Evolutionary conservation across 2,797 vertebrate genomes (phyloP).

Genomic region (Myotis findleyi): DNA sequence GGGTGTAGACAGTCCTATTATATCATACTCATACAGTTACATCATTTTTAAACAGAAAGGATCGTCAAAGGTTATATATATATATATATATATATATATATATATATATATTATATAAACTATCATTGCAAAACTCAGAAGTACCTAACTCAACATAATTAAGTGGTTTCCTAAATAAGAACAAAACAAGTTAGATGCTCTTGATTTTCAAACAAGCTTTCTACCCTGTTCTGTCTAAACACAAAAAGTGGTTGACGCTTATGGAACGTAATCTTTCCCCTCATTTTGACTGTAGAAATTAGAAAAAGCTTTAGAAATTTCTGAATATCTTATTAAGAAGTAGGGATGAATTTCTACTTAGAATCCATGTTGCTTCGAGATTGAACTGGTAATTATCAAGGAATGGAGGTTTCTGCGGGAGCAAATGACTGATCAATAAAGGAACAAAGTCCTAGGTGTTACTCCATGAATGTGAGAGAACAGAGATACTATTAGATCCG

Average conservation of each 20-base stretch:
- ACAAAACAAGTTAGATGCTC: background rate
- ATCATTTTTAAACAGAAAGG: background rate
- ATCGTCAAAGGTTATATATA: background rate
- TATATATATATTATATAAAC: background rate
- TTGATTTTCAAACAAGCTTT: background rate
- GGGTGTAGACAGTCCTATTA: background rate
- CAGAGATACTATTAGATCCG: background rate
- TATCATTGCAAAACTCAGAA: background rate
- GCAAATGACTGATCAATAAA: background rate
- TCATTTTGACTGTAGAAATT: background rate
- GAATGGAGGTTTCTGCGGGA: background rate
- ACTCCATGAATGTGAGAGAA: background rate
- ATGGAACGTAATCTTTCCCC: background rate
- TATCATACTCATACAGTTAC: background rate
- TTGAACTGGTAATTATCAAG: background rate
- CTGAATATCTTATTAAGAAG: background rate
- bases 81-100: too few species aligned
- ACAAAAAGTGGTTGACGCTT: background rate
- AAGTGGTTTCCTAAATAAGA: background rate
- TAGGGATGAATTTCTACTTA: background rate
- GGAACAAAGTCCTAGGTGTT: background rate
- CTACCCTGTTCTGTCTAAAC: background rate
- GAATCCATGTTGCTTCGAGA: background rate
- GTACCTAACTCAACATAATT: background rate
- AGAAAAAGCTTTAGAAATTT: background rate